phyloP scores from a whole-genome alignment of 1,140 invertebrate species.

The Chionoecetes opilio region DNA sequence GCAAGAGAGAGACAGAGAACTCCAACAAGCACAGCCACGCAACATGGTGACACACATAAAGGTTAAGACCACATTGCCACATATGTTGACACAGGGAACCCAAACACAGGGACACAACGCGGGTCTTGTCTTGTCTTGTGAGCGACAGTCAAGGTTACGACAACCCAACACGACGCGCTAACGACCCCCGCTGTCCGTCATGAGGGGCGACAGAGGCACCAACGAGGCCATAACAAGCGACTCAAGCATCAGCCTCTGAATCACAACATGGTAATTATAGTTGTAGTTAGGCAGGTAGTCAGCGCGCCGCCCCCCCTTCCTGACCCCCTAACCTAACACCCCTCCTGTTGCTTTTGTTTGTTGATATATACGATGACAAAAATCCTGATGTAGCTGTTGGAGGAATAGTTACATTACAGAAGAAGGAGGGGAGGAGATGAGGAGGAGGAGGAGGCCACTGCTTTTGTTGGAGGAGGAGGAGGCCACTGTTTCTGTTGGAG shows the following conservation, averaged over 20 bases:
- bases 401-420: no score
- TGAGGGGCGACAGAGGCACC: neutral
- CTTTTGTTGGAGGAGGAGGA: no score
- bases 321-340: no score
- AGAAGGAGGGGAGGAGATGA: no score
- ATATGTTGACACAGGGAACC: neutral
- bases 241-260: neutral
- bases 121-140: constrained; percentile 39
- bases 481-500: no score
- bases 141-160: neutral
- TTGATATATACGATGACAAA: no score
- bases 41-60: neutral
- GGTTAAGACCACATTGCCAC: constrained; percentile 5
- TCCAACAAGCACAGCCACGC: neutral
- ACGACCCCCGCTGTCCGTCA: neutral
- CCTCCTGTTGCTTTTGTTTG: no score
- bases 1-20: no score
- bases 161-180: neutral
- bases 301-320: no score
- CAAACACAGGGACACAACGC: neutral
- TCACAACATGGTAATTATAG: neutral
- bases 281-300: neutral
- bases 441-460: no score
- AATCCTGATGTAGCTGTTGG: no score
- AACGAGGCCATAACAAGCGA: neutral